Evolutionary conservation across 2,797 vertebrate genomes (phyloP).

Genomic region (Xerus rutilus): DNA sequence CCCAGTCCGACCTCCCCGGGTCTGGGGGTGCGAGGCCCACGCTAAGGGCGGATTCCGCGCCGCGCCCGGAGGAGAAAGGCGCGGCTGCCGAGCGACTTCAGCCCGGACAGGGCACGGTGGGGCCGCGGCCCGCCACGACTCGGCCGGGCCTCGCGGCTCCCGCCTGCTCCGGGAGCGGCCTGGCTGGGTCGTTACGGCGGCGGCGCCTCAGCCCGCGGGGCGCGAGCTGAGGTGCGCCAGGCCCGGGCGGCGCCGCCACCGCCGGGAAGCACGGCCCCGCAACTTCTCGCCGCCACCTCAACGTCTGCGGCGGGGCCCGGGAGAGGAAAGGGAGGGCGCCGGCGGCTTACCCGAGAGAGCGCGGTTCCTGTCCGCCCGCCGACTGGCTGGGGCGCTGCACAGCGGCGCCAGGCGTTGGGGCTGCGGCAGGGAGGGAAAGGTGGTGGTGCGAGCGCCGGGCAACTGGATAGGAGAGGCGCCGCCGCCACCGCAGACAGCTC

Average conservation of each 20-base stretch:
- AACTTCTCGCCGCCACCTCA: conserved; percentile 65
- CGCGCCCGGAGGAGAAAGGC: not conserved
- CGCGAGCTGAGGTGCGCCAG: not conserved
- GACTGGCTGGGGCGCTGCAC: conserved; percentile 25
- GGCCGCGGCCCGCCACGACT: not conserved
- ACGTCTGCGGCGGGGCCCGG: not conserved
- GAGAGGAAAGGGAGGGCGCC: not conserved
- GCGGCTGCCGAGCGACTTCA: not conserved
- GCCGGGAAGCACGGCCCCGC: not conserved
- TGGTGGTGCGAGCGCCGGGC: not conserved
- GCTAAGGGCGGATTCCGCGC: not conserved
- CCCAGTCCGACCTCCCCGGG: not conserved
- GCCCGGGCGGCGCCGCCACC: not conserved
- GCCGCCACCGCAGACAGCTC: conserved; percentile 85
- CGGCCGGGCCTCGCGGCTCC: not conserved
- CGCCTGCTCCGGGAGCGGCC: not conserved
- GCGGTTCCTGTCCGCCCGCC: not conserved
- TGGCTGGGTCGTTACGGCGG: not conserved
- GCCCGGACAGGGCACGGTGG: not conserved
- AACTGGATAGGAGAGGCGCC: conserved; percentile 52
- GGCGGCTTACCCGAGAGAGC: conserved; percentile 68
- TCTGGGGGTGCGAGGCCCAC: not conserved
- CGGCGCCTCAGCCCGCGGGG: not conserved
- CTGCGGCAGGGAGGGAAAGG: not conserved
- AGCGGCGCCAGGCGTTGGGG: not conserved